A percentile compares a stretch with the other conserved stretches of the same genome.
These are phyloP conservation scores for Rostratula benghalensis DNA, from an alignment of 2,113 vertebrate genomes.

Conservation along the genomic window DNA sequence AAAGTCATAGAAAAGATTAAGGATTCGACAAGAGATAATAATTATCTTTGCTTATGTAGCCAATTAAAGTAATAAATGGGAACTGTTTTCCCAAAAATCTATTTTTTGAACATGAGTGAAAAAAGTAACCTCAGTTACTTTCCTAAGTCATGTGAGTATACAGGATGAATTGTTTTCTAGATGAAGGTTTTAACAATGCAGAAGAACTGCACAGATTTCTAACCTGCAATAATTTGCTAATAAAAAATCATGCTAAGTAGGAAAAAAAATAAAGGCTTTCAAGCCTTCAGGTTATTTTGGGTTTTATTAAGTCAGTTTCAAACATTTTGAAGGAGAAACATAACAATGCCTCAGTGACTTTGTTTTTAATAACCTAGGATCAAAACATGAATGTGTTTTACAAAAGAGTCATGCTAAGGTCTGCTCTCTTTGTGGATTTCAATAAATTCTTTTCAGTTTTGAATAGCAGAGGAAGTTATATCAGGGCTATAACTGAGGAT, in stretches of 20 bases:
- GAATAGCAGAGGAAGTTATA: neutral
- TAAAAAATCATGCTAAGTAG: neutral
- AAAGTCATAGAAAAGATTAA: neutral
- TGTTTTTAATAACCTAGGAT: neutral
- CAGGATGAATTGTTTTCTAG: neutral
- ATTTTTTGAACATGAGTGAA: neutral
- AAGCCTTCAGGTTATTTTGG: neutral
- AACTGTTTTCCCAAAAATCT: neutral
- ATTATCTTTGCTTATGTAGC: neutral
- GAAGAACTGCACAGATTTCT: neutral
- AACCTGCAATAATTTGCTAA: neutral
- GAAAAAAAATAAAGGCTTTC: neutral
- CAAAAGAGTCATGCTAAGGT: neutral
- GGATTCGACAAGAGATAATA: neutral
- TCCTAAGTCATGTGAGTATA: neutral
- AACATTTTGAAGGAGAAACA: neutral
- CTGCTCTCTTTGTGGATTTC: neutral
- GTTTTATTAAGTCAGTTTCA: neutral
- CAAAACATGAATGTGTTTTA: neutral
- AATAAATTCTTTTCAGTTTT: neutral
- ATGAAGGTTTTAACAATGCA: neutral
- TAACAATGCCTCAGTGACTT: neutral
- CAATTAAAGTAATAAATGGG: neutral
- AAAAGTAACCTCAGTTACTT: neutral
- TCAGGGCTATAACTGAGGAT: neutral